These are phyloP conservation scores for Prochilodus magdalenae DNA, from an alignment of 2,113 vertebrate genomes.

Conservation along the genomic window DNA sequence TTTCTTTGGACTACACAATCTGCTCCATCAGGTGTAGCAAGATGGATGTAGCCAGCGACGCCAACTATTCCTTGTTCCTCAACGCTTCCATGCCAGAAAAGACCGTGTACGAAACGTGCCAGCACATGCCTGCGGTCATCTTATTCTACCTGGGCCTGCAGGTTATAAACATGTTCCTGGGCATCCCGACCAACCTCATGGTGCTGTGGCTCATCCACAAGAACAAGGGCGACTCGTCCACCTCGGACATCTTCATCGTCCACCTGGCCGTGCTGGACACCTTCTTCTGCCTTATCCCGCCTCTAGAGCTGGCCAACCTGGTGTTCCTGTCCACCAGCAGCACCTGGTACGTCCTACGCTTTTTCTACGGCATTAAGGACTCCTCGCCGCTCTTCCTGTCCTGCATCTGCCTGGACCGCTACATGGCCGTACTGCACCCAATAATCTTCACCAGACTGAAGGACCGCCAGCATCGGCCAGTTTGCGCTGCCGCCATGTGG, in stretches of 20 bases:
- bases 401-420: slow-evolving; percentile 80
- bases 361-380: slow-evolving; percentile 79
- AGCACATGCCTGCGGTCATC: slow-evolving; percentile 64
- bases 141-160: slow-evolving; percentile 75
- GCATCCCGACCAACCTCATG: slow-evolving; percentile 75
- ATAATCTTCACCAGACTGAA: slow-evolving; percentile 74
- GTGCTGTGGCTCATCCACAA: slow-evolving; percentile 77
- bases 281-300: slow-evolving; percentile 74
- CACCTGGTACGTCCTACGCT: slow-evolving; percentile 71
- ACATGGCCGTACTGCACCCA: slow-evolving; percentile 77
- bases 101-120: slow-evolving; percentile 66
- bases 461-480: slow-evolving; percentile 62
- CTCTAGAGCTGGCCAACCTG: slow-evolving; percentile 70
- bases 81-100: slow-evolving; percentile 47
- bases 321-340: slow-evolving; percentile 66
- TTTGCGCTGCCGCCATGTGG: slow-evolving; percentile 65
- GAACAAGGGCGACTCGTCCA: slow-evolving; percentile 73
- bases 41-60: slow-evolving; percentile 58
- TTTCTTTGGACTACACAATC: background rate
- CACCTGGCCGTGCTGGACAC: slow-evolving; percentile 74
- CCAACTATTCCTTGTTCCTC: slow-evolving; percentile 61
- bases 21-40: background rate
- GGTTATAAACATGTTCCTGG: slow-evolving; percentile 79
- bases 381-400: slow-evolving; percentile 74
- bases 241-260: slow-evolving; percentile 76